Evolutionary conservation across 2,888 invertebrate species (phyloP).

Genomic region (Geotrupes spiniger): DNA sequence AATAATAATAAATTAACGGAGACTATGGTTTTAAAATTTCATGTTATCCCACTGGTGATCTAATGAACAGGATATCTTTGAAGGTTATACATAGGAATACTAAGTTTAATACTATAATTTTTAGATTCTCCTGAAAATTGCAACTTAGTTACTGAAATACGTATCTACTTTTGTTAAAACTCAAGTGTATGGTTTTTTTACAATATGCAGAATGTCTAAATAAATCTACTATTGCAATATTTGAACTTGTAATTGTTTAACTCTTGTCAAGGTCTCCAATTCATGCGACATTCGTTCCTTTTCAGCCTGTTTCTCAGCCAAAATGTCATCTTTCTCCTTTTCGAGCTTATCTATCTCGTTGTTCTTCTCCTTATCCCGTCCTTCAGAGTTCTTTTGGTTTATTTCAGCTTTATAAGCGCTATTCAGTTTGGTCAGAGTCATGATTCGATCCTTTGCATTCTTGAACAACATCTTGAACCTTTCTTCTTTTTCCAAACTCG

Average conservation of each 20-base stretch:
- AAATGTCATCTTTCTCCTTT: constrained; percentile 62
- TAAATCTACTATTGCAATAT: too few relatives aligned
- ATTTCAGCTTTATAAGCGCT: constrained; percentile 60
- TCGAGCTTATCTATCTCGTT: constrained; percentile 64
- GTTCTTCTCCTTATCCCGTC: constrained; percentile 36
- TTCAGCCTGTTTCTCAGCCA: constrained; percentile 50
- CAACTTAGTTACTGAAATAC: constrained; percentile 52
- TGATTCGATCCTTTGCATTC: constrained; percentile 72
- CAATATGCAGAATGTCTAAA: too few relatives aligned
- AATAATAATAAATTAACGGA: too few relatives aligned
- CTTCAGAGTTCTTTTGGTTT: constrained; percentile 32
- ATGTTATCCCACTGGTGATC: too few relatives aligned
- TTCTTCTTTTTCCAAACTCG: constrained; percentile 50
- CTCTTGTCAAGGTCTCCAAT: constrained; percentile 67
- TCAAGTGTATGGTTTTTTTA: too few relatives aligned
- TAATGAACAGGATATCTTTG: too few relatives aligned
- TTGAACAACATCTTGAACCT: constrained; percentile 59
- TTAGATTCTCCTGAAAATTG: too few relatives aligned
- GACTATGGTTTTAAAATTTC: too few relatives aligned
- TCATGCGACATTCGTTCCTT: constrained; percentile 57
- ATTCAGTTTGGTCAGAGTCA: constrained; percentile 68
- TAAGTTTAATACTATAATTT: too few relatives aligned
- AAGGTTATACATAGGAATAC: too few relatives aligned
- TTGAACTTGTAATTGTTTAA: constrained; percentile 44
- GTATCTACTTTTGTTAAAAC: constrained; percentile 51